phyloP scores from a whole-genome alignment of 1,140 invertebrate genomes.

The Scaptomyza pallida region DNA sequence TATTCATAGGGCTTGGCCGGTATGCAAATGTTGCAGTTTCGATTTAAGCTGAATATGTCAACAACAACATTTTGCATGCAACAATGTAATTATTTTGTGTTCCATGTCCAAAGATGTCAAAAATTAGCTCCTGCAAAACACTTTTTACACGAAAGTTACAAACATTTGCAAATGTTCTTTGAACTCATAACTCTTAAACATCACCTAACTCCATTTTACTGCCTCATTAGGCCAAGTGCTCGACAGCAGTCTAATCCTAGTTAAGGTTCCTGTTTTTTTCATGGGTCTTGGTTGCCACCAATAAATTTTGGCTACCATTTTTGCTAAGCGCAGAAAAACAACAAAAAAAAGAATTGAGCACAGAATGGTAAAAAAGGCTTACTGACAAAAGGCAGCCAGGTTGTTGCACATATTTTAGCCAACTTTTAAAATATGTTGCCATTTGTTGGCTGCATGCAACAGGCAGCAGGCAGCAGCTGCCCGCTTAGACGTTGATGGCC shows the following conservation, averaged over 20 bases:
- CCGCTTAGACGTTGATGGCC: slow-evolving; percentile 57
- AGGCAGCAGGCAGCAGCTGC: slow-evolving; percentile 50
- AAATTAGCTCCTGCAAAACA: background rate
- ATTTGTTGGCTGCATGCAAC: slow-evolving; percentile 49
- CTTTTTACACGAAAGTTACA: background rate
- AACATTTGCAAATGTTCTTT: background rate
- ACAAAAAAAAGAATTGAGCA: background rate
- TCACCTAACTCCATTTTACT: background rate
- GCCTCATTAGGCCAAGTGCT: slow-evolving; percentile 19
- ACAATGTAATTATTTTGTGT: slow-evolving; percentile 5
- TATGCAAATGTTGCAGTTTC: slow-evolving; percentile 22
- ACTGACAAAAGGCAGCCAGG: slow-evolving; percentile 28
- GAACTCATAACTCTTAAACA: background rate
- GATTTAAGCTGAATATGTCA: background rate
- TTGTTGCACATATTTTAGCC: slow-evolving; percentile 67
- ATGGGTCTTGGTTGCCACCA: slow-evolving; percentile 29
- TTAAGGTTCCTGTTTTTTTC: background rate
- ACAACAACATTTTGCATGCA: slow-evolving; percentile 11
- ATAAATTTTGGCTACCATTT: slow-evolving; percentile 62
- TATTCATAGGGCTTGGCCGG: slow-evolving; percentile 56
- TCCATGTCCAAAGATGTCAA: background rate
- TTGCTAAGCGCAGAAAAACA: slow-evolving; percentile 9
- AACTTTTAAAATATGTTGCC: slow-evolving; percentile 63
- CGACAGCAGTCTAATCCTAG: background rate
- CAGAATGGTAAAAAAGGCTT: slow-evolving; percentile 23